Conservation (phyloP, 2,888 invertebrate genomes). For the Caenorhabditis sp. region DNA sequence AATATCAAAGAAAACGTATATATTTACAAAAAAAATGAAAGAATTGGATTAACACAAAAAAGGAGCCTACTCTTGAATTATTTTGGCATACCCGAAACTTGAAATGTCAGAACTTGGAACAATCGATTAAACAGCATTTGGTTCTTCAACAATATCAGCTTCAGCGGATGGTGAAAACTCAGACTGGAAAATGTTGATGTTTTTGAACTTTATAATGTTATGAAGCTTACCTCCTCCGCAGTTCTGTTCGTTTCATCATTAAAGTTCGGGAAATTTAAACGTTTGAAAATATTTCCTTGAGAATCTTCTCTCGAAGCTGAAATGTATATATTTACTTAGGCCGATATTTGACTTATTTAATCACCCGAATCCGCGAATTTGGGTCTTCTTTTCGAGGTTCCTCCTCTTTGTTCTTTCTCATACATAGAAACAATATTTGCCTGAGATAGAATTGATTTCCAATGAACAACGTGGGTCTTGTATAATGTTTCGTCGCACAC, state of each 20-base stretch:
- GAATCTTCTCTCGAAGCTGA: not conserved
- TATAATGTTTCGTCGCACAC: slow-evolving; percentile 2
- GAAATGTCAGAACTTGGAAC: not conserved
- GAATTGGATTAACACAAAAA: too few species aligned
- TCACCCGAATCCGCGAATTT: not conserved
- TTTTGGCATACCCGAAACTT: not conserved
- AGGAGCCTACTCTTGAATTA: too few species aligned
- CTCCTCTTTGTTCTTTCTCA: not conserved
- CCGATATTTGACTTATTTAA: not conserved
- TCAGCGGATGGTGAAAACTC: not conserved
- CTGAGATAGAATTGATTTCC: not conserved
- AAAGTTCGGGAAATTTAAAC: not conserved
- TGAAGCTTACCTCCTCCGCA: not conserved
- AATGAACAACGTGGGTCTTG: not conserved
- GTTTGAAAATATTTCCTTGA: not conserved
- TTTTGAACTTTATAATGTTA: not conserved
- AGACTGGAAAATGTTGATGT: not conserved
- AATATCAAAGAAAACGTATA: too few species aligned
- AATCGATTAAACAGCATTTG: not conserved
- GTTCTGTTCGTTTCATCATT: not conserved
- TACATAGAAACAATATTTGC: not conserved
- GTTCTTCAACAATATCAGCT: not conserved
- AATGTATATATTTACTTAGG: too few species aligned
- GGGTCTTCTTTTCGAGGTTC: not conserved
- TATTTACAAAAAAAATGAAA: not conserved